A percentile compares a stretch with the other conserved stretches of the same genome.
phyloP scores from a whole-genome alignment of 2,888 invertebrate species.

The Invenusta paracnida region DNA sequence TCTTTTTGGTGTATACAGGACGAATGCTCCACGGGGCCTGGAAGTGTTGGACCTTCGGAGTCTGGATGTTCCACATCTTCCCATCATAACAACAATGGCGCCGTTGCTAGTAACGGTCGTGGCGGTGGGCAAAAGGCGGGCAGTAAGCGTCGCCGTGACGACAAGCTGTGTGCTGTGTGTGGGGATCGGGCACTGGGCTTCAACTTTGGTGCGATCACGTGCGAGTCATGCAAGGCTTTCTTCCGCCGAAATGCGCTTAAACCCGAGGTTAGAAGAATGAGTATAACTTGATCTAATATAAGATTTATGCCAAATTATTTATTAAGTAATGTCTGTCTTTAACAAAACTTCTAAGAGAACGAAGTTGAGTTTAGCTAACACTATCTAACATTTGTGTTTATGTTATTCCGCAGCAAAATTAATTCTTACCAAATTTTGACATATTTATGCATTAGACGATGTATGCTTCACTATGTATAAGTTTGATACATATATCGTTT shows the following conservation, averaged over 20 bases:
- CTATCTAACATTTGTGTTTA: no score
- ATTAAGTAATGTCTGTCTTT: no score
- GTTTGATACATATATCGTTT: no score
- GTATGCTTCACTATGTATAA: no score
- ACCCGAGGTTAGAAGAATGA: constrained; percentile 75
- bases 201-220: constrained; percentile 90
- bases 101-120: neutral
- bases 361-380: no score
- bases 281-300: no score
- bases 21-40: neutral
- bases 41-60: neutral
- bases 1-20: neutral
- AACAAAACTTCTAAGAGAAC: no score
- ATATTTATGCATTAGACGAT: no score
- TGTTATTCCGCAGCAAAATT: no score
- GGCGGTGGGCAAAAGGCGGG: neutral
- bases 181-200: constrained; percentile 87
- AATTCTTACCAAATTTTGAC: no score
- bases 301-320: no score
- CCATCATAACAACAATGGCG: neutral
- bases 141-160: neutral
- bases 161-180: constrained; percentile 74
- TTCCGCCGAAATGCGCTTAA: constrained; percentile 86
- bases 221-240: constrained; percentile 94
- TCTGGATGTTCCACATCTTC: neutral